Conservation (phyloP, 64 coral and sea anemone species). For the Astreopora myriophthalma region DNA sequence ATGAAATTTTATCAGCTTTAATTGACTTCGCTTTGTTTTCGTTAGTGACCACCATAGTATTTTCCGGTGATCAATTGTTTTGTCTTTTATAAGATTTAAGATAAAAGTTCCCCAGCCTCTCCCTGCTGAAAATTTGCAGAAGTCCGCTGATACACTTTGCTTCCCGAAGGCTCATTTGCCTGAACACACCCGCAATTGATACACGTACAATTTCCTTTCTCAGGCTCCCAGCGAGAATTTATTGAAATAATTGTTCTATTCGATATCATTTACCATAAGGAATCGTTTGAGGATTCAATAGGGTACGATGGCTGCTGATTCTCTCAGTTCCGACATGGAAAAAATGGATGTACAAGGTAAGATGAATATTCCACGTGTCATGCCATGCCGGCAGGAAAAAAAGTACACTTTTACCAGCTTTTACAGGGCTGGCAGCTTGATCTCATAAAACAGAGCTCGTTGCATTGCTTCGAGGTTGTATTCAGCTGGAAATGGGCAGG, state of each 20-base stretch:
- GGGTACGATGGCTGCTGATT: not conserved
- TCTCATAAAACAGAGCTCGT: not conserved
- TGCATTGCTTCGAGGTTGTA: not conserved
- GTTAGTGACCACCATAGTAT: not conserved
- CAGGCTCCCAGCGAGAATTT: not conserved
- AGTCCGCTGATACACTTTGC: not conserved
- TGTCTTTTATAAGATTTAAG: no score
- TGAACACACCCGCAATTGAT: not conserved
- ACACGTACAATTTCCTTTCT: not conserved
- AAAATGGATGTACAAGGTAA: conserved; percentile 48
- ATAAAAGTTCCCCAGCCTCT: not conserved
- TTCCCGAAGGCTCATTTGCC: not conserved
- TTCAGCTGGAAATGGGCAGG: not conserved
- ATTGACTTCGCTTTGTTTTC: not conserved
- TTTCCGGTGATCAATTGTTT: no score
- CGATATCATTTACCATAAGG: not conserved
- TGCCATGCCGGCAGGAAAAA: not conserved
- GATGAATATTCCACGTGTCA: not conserved
- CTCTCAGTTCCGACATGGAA: conserved; percentile 4
- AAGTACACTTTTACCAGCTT: not conserved
- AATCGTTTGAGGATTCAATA: not conserved
- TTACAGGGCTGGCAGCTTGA: not conserved
- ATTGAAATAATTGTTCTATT: not conserved
- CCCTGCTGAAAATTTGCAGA: no score
- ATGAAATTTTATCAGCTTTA: no score